Conservation (phyloP, 2,797 vertebrate genomes). For the Huso huso region DNA sequence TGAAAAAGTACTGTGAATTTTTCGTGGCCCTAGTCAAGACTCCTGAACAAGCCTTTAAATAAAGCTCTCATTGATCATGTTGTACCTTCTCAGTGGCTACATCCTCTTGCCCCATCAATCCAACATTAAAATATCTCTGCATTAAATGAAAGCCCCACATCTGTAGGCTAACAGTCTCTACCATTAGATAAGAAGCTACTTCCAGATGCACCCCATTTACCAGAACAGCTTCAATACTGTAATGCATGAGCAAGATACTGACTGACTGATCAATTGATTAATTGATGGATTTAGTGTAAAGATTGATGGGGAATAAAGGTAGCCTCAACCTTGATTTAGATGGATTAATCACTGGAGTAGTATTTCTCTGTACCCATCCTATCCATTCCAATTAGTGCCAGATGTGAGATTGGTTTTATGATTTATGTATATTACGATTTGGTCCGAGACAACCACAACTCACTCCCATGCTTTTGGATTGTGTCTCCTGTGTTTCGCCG, state of each 20-base stretch:
- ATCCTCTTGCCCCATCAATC: too few species aligned
- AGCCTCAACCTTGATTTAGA: constrained; percentile 40
- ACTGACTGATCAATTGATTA: not conserved
- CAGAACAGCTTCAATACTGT: too few species aligned
- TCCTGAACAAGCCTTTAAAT: too few species aligned
- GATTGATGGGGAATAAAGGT: constrained; percentile 29
- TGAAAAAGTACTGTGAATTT: too few species aligned
- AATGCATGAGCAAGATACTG: too few species aligned
- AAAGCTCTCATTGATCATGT: too few species aligned
- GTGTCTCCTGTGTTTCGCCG: too few species aligned
- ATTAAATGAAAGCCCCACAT: not conserved
- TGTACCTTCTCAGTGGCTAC: too few species aligned
- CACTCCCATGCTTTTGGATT: too few species aligned
- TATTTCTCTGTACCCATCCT: constrained; percentile 28
- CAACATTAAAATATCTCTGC: too few species aligned
- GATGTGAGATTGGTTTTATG: constrained; percentile 13
- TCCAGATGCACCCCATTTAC: too few species aligned
- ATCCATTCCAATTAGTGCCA: constrained; percentile 7
- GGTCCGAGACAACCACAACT: not conserved
- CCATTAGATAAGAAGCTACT: not conserved
- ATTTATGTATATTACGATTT: constrained; percentile 19
- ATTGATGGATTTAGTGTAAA: constrained; percentile 20
- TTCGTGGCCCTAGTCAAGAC: too few species aligned
- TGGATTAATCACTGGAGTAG: constrained; percentile 33
- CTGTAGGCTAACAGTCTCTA: not conserved